Evolutionary conservation across 1,140 invertebrate genomes (phyloP), one percentile per base, ranked within the genome.

Genomic region (Drosophila chauvacae): DNA sequence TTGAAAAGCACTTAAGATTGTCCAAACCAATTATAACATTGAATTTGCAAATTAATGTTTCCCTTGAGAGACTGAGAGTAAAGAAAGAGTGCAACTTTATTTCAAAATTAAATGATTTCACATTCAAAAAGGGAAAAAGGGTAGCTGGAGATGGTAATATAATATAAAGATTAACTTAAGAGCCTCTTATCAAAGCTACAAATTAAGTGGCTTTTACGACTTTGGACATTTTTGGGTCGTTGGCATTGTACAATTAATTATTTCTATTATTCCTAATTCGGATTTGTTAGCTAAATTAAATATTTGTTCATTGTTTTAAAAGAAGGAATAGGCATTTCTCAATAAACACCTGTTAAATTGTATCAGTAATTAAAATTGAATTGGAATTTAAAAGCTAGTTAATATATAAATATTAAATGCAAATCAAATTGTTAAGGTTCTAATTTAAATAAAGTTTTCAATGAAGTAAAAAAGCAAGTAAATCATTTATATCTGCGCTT

Each of bases 21-120:
- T 10, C 23, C 26, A 26, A 37, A 47, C 41, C 63, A 65, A 65
- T 65, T 61, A 60, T 47, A 45, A 60, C 41, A 45, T 60, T 65
- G 20, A 65, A 60, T 44, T 60, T 28, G 23, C 14, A 47, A 45
- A 10, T 7, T 39, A 33, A 56, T 16, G 33, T 13, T 18, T 30
- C 30, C 30, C 47, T 35, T 26, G 7, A 28, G 35, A 20, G 53
- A 55, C 16, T n/a, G 20, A 11, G 7, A 23, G 20, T 20, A 23
- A 23, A n/a, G 20, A 55, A 39, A 39, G 35, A 55, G 9, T 39
- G 14, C 39, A 23, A 23, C 14, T 55, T 55, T 16, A 10, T 14
- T 55, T 55, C 20, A 7, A 23, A 39, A 37, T 55, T 2, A 37
- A 55, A 37, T 37, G 18, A 37, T 55, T 37, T 55, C 2, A 23